phyloP scores from a whole-genome alignment of 1,140 invertebrate species.

The Anadara kagoshimensis region DNA sequence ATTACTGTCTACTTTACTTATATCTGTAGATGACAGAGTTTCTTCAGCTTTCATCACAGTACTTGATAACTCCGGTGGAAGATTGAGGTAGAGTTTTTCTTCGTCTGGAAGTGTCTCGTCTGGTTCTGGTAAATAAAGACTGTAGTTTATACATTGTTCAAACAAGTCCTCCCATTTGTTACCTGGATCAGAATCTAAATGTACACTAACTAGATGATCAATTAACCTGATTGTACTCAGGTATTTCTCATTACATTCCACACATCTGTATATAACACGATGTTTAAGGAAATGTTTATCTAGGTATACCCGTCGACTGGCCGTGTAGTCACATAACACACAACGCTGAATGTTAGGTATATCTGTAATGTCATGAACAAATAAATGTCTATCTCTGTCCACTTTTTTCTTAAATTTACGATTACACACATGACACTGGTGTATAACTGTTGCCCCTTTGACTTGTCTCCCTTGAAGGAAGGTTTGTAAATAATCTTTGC shows the following conservation, averaged over 20 bases:
- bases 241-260: constrained; percentile 57
- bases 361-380: constrained; percentile 71
- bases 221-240: constrained; percentile 65
- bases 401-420: constrained; percentile 74
- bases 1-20: constrained; percentile 2
- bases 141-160: constrained; percentile 61
- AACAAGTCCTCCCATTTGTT: constrained; percentile 56
- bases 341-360: constrained; percentile 64
- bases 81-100: constrained; percentile 59
- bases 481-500: constrained; percentile 63
- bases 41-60: background rate
- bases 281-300: constrained; percentile 72
- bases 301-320: constrained; percentile 67
- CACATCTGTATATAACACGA: constrained; percentile 65
- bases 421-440: constrained; percentile 74
- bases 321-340: constrained; percentile 69
- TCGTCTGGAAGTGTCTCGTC: constrained; percentile 43
- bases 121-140: constrained; percentile 70
- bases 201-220: constrained; percentile 64
- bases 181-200: constrained; percentile 39
- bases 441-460: constrained; percentile 62
- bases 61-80: constrained; percentile 61
- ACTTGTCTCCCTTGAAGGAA: constrained; percentile 54
- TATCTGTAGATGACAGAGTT: constrained; percentile 1
- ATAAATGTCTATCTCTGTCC: constrained; percentile 72